phyloP scores from a whole-genome alignment of 1,140 invertebrate species.

The Nilaparvata lugens region DNA sequence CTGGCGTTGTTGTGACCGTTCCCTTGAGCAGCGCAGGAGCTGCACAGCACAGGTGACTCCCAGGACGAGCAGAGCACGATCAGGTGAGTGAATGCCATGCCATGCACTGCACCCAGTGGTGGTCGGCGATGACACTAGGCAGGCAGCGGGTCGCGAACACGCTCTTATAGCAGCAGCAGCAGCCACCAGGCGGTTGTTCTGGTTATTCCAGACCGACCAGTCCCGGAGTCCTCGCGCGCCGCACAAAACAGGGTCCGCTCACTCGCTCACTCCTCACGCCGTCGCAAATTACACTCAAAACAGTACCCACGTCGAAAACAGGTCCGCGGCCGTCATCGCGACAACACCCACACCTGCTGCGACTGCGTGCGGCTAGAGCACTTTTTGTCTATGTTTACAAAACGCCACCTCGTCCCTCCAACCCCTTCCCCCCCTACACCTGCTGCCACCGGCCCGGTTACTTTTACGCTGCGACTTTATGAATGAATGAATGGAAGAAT shows the following conservation, averaged over 20 bases:
- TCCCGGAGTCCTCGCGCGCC: not conserved
- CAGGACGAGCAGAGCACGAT: not conserved
- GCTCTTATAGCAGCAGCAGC: not conserved
- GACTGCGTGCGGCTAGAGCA: not conserved
- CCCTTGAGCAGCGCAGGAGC: too few relatives aligned
- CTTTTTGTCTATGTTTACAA: conserved; percentile 4
- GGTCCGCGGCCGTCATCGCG: not conserved
- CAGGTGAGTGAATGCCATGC: not conserved
- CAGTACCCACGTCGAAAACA: not conserved
- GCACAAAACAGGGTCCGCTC: not conserved
- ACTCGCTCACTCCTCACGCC: too few relatives aligned
- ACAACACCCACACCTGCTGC: too few relatives aligned
- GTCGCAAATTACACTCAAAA: not conserved
- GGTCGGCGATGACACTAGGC: not conserved
- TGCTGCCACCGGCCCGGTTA: not conserved
- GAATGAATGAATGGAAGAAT: not conserved
- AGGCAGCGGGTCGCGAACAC: not conserved
- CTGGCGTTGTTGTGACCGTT: too few relatives aligned
- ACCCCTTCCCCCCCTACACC: not conserved
- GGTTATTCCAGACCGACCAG: conserved; percentile 4
- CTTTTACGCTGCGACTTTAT: not conserved
- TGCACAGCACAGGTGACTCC: not conserved
- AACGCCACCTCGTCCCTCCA: not conserved
- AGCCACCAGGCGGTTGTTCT: not conserved
- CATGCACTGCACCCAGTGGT: not conserved